Percentiles rank a stretch among this genome's conserved stretches.
phyloP scores from a whole-genome alignment of 2,888 invertebrate species.

The Sinhomidia bicolor region DNA sequence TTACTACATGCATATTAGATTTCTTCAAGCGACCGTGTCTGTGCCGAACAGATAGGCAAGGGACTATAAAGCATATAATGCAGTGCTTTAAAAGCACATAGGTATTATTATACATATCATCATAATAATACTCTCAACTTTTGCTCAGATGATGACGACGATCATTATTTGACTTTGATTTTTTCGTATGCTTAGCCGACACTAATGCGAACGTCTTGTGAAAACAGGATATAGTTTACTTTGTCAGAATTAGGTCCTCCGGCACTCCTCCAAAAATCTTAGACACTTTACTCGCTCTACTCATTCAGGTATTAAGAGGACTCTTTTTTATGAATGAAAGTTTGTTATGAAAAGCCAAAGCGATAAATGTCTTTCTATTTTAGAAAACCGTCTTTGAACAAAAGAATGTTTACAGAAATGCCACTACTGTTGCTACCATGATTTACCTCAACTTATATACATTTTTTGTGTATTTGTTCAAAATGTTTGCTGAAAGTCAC shows the following conservation, averaged over 20 bases:
- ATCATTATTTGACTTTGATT: not conserved
- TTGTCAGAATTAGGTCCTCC: not conserved
- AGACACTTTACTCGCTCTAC: too few relatives aligned
- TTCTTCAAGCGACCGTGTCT: constrained; percentile 11
- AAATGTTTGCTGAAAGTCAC: not conserved
- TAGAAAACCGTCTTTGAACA: too few relatives aligned
- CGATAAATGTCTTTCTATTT: not conserved
- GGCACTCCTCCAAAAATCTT: not conserved
- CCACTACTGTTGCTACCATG: too few relatives aligned
- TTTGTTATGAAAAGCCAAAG: not conserved
- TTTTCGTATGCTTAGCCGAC: not conserved
- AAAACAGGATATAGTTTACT: not conserved
- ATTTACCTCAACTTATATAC: not conserved
- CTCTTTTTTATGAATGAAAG: not conserved
- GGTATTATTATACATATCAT: not conserved
- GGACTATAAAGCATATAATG: not conserved
- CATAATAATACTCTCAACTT: not conserved
- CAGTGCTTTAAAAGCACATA: not conserved
- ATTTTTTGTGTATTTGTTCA: too few relatives aligned
- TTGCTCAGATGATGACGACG: not conserved
- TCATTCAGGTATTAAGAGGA: not conserved
- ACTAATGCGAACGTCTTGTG: not conserved
- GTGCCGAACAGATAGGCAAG: not conserved
- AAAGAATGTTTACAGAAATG: too few relatives aligned
- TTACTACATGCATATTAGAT: constrained; percentile 36